Percentiles rank a stretch among this genome's conserved stretches.
Conservation (phyloP, 2,797 vertebrate genomes). For the Mormyrops boulengeri region DNA sequence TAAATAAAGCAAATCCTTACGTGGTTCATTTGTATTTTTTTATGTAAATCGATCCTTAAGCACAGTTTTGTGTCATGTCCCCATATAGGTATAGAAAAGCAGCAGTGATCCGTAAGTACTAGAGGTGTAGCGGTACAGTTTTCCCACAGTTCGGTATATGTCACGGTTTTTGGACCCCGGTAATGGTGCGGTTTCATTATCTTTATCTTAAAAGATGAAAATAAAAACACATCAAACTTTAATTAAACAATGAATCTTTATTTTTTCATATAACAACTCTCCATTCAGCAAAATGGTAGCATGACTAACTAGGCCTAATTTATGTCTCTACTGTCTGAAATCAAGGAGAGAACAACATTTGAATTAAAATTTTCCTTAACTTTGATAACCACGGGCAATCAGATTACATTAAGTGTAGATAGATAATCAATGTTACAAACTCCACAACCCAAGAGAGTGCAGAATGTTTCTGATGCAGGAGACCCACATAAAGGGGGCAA, state of each 20-base stretch:
- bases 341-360: background rate
- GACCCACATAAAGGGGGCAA: background rate
- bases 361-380: background rate
- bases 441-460: background rate
- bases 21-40: background rate
- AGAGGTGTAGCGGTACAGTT: background rate
- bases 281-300: background rate
- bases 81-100: conserved; percentile 30
- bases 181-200: background rate
- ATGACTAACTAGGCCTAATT: background rate
- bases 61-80: background rate
- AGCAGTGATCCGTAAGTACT: conserved; percentile 60
- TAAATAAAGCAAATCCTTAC: background rate
- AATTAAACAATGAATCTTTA: background rate
- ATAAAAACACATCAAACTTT: background rate
- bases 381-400: background rate
- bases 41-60: background rate
- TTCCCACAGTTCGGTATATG: background rate
- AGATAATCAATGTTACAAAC: background rate
- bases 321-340: background rate
- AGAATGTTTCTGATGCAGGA: background rate
- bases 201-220: background rate
- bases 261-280: background rate
- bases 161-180: background rate
- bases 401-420: background rate